Evolutionary conservation across 1,140 invertebrate species (phyloP), one percentile per base, ranked within the genome.

Genomic region (Archivesica marissinica): DNA sequence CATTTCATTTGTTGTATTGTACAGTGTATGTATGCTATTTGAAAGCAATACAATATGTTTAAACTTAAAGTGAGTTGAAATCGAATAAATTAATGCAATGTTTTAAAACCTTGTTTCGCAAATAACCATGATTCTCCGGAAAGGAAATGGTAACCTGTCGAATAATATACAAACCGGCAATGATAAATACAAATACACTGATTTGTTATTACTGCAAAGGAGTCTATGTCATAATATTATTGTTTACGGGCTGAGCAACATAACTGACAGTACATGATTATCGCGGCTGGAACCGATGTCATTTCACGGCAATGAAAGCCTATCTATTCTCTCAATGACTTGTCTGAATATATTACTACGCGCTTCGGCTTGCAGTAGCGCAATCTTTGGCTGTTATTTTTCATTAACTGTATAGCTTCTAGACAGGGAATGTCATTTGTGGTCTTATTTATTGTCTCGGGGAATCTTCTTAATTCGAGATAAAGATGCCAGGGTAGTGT

Each of bases 271-370:
- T 44, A 25, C 13, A 41, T 39, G 9, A 47, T 41, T 70, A 44
- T 41, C 35, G 17, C 35, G 38, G 23, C 38, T 70, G 66, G 66
- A 23, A 41, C 2, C 4, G 6, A 30, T 13, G 20, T 30, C 39
- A 70, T 70, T 70, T 70, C 66, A 70, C 66, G 66, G 66, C 39
- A 70, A 70, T 70, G 66, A 70, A 70, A 70, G 47, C 39, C 23
- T 70, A 70, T 70, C 38, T 44, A 23, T 70, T 59, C 54, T 28
- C 17, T 28, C 54, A 59, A 59, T 59, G 33, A 59, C 54, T 3
- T 28, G 54, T 59, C 54, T 59, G 2, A 59, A 28, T 2, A 28
- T 28, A n/a, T 59, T 59, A 59, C 23, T 59, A 28, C 6, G 9
- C 33, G 33, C 25, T 59, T 59, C 54, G 33, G n/a, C 33, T 59